Evolutionary conservation across 2,113 vertebrate species (phyloP).

Genomic region (Hemibates koningsi): DNA sequence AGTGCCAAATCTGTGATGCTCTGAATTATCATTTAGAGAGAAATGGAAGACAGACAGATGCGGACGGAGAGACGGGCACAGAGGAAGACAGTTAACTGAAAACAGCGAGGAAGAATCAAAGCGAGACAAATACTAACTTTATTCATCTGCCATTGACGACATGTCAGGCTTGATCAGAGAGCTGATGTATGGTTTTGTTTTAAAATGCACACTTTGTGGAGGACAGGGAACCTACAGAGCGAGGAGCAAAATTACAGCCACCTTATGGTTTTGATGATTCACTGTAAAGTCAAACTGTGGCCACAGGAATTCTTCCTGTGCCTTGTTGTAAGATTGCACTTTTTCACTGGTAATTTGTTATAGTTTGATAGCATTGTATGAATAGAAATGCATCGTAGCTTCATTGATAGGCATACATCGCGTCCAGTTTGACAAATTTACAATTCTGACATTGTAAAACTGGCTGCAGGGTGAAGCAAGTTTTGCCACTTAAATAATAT

Average conservation of each 20-base stretch:
- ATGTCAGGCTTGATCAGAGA: background rate
- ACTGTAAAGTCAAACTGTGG: background rate
- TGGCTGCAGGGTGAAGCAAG: background rate
- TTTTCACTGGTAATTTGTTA: background rate
- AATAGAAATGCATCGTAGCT: background rate
- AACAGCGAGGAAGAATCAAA: background rate
- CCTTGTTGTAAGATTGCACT: background rate
- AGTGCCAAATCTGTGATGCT: slow-evolving; percentile 88
- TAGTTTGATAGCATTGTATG: background rate
- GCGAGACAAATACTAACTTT: background rate
- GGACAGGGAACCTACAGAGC: background rate
- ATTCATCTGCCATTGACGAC: background rate
- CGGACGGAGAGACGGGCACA: background rate
- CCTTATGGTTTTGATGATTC: background rate
- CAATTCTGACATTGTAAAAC: background rate
- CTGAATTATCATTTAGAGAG: slow-evolving; percentile 78
- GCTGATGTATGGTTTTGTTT: background rate
- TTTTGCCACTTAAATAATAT: background rate
- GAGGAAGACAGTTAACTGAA: background rate
- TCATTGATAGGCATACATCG: background rate
- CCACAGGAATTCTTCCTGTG: background rate
- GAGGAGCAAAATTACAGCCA: background rate
- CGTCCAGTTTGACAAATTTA: background rate
- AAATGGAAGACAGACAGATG: background rate
- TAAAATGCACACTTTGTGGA: background rate